Evolutionary conservation across 1,140 invertebrate genomes (phyloP), one percentile per base, ranked within the genome.

Genomic region (Tigriopus japonicus): DNA sequence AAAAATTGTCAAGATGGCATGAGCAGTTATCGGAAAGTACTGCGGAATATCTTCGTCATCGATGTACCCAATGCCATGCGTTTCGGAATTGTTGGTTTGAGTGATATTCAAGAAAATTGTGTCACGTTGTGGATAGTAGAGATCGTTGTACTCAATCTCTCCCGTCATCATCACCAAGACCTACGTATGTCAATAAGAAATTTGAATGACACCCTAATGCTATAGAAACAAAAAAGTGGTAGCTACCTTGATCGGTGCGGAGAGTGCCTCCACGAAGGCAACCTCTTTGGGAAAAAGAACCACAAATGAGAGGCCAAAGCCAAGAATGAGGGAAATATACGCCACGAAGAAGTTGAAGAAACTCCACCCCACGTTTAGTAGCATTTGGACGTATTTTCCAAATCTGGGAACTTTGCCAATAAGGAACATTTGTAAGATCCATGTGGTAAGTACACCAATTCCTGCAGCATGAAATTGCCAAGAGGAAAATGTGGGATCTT

Each of bases 101-200:
- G 14, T n/a, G 28, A 15, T 35, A 14, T 15, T 17, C 6, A 54
- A 12, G 14, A 15, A 14, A 35, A 58, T 42, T 17, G 13, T 58
- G 42, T 42, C 13, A 15, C 42, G 35, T 42, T 58, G 21, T 2
- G 58, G 42, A 66, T 83, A 87, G 67, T 87, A 87, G 55, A 86
- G 80, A 62, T 86, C 83, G 67, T 87, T 85, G 65, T 84, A 88
- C 68, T 88, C 85, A 28, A 89, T 69, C 68, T 89, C 84, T 0
- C 86, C 86, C 0, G 84, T 84, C 85, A 90, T 87, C 86, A 90
- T 88, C 49, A 87, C 83, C 2, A 88, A 78, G 0, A 84, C 84
- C 72, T 88, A 35, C 28, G 28, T 5, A 88, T 0, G 88, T 68
- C 0, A 88, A 24, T 3, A 82, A 81, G 62, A 86, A 80, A 1